Conservation (phyloP, 2,797 vertebrate species). For the Sebastes wilsoni region DNA sequence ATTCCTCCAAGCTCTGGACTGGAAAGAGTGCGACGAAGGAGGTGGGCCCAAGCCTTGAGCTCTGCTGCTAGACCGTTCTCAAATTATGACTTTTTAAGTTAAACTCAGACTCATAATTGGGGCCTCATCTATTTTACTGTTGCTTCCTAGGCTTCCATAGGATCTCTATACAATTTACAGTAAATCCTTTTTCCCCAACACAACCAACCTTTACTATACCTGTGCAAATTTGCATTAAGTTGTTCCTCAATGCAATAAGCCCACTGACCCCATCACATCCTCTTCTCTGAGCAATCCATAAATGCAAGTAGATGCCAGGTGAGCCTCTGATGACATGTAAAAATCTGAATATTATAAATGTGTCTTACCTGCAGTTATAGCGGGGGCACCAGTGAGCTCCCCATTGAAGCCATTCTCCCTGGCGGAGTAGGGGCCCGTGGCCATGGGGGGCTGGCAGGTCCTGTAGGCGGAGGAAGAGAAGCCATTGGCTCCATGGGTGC, state of each 20-base stretch:
- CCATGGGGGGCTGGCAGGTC: slow-evolving; percentile 82
- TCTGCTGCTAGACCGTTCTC: too few relatives aligned
- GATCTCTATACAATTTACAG: not conserved
- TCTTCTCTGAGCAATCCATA: not conserved
- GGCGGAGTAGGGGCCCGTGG: slow-evolving; percentile 81
- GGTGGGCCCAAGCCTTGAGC: too few relatives aligned
- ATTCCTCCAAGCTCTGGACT: too few relatives aligned
- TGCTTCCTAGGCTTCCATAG: not conserved
- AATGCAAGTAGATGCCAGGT: not conserved
- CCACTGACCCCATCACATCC: not conserved
- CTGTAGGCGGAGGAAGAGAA: slow-evolving; percentile 87
- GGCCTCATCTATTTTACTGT: not conserved
- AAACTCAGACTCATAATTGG: not conserved
- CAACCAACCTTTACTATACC: not conserved
- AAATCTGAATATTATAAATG: not conserved
- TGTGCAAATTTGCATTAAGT: not conserved
- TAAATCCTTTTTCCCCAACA: not conserved
- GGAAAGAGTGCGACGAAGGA: too few relatives aligned
- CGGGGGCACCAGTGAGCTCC: slow-evolving; percentile 87
- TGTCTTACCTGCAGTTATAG: slow-evolving; percentile 92
- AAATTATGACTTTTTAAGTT: not conserved
- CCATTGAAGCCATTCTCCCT: slow-evolving; percentile 98
- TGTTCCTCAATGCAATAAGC: not conserved
- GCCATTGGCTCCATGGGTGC: slow-evolving; percentile 91
- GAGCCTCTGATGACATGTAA: not conserved